Evolutionary conservation across 2,797 vertebrate species (phyloP).

Genomic region (Macropus fuliginosus): DNA sequence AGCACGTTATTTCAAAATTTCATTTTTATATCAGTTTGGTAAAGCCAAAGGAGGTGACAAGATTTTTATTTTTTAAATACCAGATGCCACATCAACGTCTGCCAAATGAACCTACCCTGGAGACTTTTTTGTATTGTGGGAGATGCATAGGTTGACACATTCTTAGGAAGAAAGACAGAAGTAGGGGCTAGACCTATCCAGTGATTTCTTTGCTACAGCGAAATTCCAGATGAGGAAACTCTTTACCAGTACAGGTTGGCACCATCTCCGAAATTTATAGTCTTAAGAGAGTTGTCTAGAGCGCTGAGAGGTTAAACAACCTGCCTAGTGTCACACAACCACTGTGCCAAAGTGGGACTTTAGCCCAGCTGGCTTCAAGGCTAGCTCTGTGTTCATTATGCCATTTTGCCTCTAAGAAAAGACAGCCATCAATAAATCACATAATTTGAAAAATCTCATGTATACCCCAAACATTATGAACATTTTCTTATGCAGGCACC

Average conservation of each 20-base stretch:
- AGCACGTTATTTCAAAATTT: neutral
- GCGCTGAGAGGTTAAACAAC: neutral
- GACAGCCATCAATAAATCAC: neutral
- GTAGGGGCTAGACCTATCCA: neutral
- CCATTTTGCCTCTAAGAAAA: neutral
- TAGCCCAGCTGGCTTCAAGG: neutral
- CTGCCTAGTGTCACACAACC: neutral
- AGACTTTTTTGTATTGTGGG: neutral
- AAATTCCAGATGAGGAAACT: neutral
- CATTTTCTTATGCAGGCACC: constrained; percentile 51
- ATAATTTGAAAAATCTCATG: constrained; percentile 57
- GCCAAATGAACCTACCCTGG: neutral
- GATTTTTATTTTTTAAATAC: constrained; percentile 8
- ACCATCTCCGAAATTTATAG: neutral
- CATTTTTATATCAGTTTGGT: neutral
- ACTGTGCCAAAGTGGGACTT: neutral
- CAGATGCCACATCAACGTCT: neutral
- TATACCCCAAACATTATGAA: constrained; percentile 41
- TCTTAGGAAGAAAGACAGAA: neutral
- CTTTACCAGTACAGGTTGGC: neutral
- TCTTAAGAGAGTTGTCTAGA: neutral
- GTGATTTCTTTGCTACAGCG: neutral
- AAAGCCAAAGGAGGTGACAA: neutral
- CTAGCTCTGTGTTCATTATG: neutral
- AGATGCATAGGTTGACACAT: neutral